Evolutionary conservation across 2,113 vertebrate genomes (phyloP).

Genomic region (Cochlearius cochlearius): DNA sequence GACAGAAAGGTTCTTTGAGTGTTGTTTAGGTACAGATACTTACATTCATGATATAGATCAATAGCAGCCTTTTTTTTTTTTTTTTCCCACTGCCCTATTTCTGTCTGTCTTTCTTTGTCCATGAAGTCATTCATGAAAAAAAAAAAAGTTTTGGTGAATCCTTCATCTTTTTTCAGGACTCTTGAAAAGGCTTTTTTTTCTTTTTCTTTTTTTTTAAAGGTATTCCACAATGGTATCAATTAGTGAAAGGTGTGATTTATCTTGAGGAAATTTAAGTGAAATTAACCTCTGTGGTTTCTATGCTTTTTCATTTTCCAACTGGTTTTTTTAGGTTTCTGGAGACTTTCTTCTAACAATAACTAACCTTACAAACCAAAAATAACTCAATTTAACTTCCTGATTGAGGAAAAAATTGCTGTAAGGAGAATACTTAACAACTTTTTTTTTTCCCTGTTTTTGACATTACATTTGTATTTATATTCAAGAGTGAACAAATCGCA

Average conservation of each 20-base stretch:
- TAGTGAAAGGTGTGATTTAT: background rate
- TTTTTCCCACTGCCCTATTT: background rate
- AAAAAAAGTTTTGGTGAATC: background rate
- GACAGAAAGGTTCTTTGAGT: background rate
- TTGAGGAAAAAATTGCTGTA: background rate
- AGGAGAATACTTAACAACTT: background rate
- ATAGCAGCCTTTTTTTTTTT: background rate
- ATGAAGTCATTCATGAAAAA: background rate
- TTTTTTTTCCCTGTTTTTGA: background rate
- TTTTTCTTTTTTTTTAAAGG: background rate
- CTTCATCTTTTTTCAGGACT: background rate
- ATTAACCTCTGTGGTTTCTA: background rate
- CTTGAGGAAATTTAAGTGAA: background rate
- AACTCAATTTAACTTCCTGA: slow-evolving; percentile 1
- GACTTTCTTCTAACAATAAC: background rate
- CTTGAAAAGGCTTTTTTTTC: background rate
- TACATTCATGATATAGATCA: background rate
- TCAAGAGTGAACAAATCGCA: background rate
- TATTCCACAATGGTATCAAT: background rate
- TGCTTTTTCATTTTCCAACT: background rate
- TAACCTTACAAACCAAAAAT: background rate
- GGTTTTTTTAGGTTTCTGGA: background rate
- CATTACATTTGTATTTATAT: background rate
- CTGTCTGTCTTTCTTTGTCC: background rate
- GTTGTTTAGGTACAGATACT: background rate